Evolutionary conservation across 2,888 invertebrate genomes (phyloP), one percentile per base, ranked within the genome.

Genomic region (Neelides folsomi): DNA sequence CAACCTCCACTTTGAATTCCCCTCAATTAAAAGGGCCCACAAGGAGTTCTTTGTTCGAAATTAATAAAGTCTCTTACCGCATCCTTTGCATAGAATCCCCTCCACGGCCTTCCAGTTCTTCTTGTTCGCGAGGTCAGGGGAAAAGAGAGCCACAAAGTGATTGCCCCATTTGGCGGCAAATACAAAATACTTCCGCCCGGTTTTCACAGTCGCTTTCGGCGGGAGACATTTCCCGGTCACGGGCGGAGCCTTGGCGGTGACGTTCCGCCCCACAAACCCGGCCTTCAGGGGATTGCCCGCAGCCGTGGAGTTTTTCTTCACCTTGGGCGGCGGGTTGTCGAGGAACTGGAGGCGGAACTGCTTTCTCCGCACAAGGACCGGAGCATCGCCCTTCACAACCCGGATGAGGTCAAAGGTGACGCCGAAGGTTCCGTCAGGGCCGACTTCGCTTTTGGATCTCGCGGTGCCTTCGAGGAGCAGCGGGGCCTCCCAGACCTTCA

Each of bases 341-440:
- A 64, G 62, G 62, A 64, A 64, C 59, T 64, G 64, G 56, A 64
- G 62, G 55, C 64, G 62, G 61, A 64, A 61, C 60, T 64, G 64
- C 54, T 60, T 61, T 50, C 64, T 53, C 42, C 59, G 57, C 47
- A 59, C 45, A 27, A 64, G 55, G 13, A 62, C 54, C 5, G 62
- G 62, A 4, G 62, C 62, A 41, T 62, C 61, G 35, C 64, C 64
- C 49, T 64, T 64, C 51, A 63, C 59, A 45, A 64, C 59, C 27
- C 60, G 55, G 41, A 58, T 56, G 46, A 64, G 61, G 54, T 64
- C 64, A 57, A 64, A 64, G 18, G 62, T 64, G 16, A 64, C 64
- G 37, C 64, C 64, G 44, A 57, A 64, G 12, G 61, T 63, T 16
- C 64, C 64, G 46, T 64, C 62, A 7, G 61, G 47, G 45, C 61